These are phyloP conservation scores for Carapus acus DNA, from an alignment of 2,797 vertebrate genomes.

Conservation along the genomic window DNA sequence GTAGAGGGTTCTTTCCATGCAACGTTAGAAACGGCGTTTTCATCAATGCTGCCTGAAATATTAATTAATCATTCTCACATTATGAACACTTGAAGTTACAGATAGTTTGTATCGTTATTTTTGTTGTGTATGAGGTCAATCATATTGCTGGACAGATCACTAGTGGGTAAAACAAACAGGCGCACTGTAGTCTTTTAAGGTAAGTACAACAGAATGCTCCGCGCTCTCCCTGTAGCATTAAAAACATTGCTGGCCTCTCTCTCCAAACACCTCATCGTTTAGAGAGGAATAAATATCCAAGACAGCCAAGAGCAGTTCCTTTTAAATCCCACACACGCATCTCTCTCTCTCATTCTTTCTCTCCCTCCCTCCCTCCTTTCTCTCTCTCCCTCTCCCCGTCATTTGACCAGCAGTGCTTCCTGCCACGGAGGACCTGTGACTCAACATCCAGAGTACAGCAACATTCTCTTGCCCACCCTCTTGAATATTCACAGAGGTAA, in stretches of 20 bases:
- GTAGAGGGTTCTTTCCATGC: constrained; percentile 55
- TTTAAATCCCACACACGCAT: constrained; percentile 70
- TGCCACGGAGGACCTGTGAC: constrained; percentile 75
- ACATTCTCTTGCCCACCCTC: constrained; percentile 62
- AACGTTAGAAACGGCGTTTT: constrained; percentile 50
- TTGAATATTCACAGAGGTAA: constrained; percentile 72
- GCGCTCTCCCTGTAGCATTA: constrained; percentile 50
- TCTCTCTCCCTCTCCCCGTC: constrained; percentile 59
- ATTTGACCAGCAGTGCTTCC: constrained; percentile 76
- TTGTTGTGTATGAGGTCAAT: no score
- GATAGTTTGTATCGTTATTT: no score
- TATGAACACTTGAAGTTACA: constrained; percentile 9
- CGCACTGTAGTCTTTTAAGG: constrained; percentile 25
- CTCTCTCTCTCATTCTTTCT: constrained; percentile 32
- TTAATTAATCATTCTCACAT: constrained; percentile 61
- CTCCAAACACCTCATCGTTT: constrained; percentile 71
- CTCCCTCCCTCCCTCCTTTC: constrained; percentile 23
- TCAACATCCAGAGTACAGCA: constrained; percentile 72
- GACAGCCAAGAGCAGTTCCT: constrained; percentile 73
- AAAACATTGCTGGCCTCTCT: constrained; percentile 63
- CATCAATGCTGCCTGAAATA: constrained; percentile 36
- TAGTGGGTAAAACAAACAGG: constrained; percentile 36
- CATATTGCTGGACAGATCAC: constrained; percentile 26
- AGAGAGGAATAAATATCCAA: constrained; percentile 73
- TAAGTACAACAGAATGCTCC: constrained; percentile 49